phyloP scores from a whole-genome alignment of 2,888 invertebrate species.

The Chesias legatella region DNA sequence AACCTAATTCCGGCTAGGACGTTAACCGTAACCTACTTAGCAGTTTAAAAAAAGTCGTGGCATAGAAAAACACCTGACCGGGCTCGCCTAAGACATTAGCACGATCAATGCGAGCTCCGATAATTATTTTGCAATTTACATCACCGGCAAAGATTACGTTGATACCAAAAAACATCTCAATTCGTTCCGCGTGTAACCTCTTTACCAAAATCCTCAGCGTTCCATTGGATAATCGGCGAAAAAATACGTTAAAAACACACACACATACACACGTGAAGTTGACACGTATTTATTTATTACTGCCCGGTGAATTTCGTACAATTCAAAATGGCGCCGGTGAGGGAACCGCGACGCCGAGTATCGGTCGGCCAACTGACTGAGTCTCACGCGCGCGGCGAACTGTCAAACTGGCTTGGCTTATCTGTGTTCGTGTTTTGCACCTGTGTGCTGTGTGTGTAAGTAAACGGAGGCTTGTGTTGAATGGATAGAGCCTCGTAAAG shows the following conservation, averaged over 20 bases:
- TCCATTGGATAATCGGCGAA: conserved; percentile 23
- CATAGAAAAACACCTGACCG: conserved; percentile 40
- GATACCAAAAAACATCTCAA: conserved; percentile 26
- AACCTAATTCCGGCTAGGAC: conserved; percentile 30
- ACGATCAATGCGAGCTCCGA: conserved; percentile 46
- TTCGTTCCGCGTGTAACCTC: conserved; percentile 19
- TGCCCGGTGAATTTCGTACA: conserved; percentile 53
- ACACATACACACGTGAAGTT: conserved; percentile 52
- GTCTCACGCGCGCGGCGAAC: conserved; percentile 45
- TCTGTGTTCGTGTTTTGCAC: conserved; percentile 37
- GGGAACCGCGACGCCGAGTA: conserved; percentile 70
- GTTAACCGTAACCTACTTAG: conserved; percentile 28
- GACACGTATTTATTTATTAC: conserved; percentile 69
- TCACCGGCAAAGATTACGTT: conserved; percentile 40
- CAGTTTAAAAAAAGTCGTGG: conserved; percentile 34
- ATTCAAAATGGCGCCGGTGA: conserved; percentile 59
- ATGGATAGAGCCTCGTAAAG: conserved; percentile 45
- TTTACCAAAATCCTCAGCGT: conserved; percentile 25
- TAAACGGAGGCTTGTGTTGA: conserved; percentile 65
- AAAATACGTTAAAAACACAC: conserved; percentile 40
- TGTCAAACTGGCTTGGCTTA: conserved; percentile 71
- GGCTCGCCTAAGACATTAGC: conserved; percentile 38
- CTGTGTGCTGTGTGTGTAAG: conserved; percentile 33
- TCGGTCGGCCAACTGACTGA: conserved; percentile 70
- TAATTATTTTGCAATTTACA: conserved; percentile 72